Percentiles rank a stretch among this genome's conserved stretches.
phyloP scores from a whole-genome alignment of 2,797 vertebrate genomes.

The Poeciliopsis gracilis region DNA sequence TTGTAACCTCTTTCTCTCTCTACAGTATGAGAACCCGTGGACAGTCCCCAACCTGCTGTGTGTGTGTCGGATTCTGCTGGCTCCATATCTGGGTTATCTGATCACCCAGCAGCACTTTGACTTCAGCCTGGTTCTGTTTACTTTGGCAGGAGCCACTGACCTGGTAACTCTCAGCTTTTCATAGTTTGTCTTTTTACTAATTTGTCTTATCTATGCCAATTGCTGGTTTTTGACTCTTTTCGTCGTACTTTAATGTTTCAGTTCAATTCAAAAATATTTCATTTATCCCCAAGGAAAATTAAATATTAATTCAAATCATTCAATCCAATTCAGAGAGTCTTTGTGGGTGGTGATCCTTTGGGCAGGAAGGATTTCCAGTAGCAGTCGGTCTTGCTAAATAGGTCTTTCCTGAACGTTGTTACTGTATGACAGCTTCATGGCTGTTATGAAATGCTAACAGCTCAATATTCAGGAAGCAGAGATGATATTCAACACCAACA shows the following conservation, averaged over 20 bases:
- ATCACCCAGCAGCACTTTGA: conserved; percentile 92
- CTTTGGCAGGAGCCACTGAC: conserved; percentile 92
- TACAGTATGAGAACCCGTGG: conserved; percentile 98
- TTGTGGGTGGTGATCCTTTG: background rate
- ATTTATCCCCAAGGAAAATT: too few species aligned
- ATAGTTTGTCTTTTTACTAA: background rate
- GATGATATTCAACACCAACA: too few species aligned
- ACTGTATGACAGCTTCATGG: background rate
- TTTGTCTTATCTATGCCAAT: background rate
- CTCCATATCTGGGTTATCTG: conserved; percentile 91
- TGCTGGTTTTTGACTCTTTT: background rate
- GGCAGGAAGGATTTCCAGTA: background rate
- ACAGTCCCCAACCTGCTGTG: conserved; percentile 95
- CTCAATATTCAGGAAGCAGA: background rate
- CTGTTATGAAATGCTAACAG: background rate
- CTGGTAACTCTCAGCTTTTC: conserved; percentile 76
- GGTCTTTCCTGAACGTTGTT: background rate
- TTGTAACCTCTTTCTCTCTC: background rate
- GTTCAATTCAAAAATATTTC: too few species aligned
- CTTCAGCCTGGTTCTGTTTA: conserved; percentile 90
- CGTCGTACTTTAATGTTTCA: too few species aligned
- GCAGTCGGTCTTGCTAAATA: background rate
- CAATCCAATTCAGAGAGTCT: background rate
- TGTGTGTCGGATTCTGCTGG: conserved; percentile 90
- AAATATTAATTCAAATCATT: too few species aligned